Evolutionary conservation across 2,888 invertebrate genomes (phyloP), one percentile per base, ranked within the genome.

Genomic region (Melipona beecheii): DNA sequence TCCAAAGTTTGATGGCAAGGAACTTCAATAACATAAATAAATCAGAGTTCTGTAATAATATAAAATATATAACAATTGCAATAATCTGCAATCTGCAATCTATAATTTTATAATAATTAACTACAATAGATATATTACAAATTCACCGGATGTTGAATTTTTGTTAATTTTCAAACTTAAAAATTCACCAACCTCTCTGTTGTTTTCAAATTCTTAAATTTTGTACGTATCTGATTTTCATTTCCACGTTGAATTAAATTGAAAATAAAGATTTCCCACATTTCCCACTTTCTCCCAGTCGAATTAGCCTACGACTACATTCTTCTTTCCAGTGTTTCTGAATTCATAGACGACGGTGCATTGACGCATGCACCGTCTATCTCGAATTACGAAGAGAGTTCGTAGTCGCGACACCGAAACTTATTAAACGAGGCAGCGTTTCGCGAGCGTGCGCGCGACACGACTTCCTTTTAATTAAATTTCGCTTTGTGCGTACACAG

Each of bases 381-480:
- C 52, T 24, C 13, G 36, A 31, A 66, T 65, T 68, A 31, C 58
- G 52, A 75, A 69, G 78, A 54, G 52, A 43, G 43, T 78, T 24
- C 71, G 21, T 24, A 74, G 21, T 31, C 36, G 52, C 52, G 62
- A 72, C 74, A 75, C 56, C 62, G 43, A 36, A 85, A 79, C 75
- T 86, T 86, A 81, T 81, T 78, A 79, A 83, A 76, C 73, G 60
- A 56, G 52, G 56, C 62, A 36, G 65, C 81, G 69, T 68, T 82
- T 72, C 84, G 65, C 31, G 6, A 13, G 72, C n/a, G 69, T 21
- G 31, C 36, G 69, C 24, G n/a, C 36, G 21, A 17, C 62, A 21
- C 49, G 31, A 31, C 36, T 78, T 56, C 75, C 71, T 65, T 83
- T 89, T 89, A 87, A 89, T 89, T 89, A 89, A 89, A 89, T 81